Conservation (phyloP, 2,113 vertebrate genomes). For the Uria lomvia region DNA sequence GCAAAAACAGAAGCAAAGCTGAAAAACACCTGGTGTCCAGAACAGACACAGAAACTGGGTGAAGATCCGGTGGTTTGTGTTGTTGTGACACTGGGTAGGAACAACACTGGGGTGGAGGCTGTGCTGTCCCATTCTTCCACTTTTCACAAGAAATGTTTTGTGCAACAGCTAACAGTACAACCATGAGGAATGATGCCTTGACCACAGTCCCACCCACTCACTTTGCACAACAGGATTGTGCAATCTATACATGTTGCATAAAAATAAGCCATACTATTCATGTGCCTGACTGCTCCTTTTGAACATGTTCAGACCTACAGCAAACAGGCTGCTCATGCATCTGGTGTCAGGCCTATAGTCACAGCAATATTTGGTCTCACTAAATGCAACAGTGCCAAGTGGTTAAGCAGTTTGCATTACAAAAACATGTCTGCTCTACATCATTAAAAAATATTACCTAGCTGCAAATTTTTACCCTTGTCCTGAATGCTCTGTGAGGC, state of each 20-base stretch:
- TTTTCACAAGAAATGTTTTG: neutral
- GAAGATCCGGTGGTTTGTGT: neutral
- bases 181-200: neutral
- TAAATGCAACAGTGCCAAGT: neutral
- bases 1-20: no score
- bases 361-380: neutral
- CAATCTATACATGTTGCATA: neutral
- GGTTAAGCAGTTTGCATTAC: neutral
- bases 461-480: neutral
- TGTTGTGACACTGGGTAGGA: neutral
- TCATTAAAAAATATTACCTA: neutral
- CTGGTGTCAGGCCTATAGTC: neutral
- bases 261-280: neutral
- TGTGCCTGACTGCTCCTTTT: neutral
- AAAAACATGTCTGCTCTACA: neutral
- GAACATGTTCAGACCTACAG: neutral
- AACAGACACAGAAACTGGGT: neutral
- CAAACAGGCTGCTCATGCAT: neutral
- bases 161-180: neutral
- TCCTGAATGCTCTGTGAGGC: neutral
- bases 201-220: neutral
- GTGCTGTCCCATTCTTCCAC: neutral
- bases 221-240: neutral
- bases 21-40: no score
- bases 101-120: neutral